Evolutionary conservation across 2,113 vertebrate genomes (phyloP), one percentile per base, ranked within the genome.

Genomic region (Macquaria australasica): DNA sequence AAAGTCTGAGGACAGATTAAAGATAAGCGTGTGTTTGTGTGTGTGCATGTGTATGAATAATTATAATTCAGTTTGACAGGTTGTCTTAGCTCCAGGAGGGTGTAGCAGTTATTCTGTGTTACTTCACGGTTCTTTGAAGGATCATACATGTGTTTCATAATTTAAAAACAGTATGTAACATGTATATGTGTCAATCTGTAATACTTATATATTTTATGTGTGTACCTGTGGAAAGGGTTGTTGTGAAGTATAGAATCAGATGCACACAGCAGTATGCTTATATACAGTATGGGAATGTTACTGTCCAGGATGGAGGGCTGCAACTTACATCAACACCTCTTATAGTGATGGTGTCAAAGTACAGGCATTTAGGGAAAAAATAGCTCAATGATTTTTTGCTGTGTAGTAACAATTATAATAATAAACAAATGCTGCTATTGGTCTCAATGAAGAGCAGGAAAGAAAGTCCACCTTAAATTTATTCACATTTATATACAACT

Each of bases 1-100:
- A 91, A 86, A 51, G 79, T 81, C 60, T 70, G 20, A 75, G 71
- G 85, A 78, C 37, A 83, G 77, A 86, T 66, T 59, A 23, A 74
- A 84, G 86, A 89, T 70, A 78, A 48, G 60, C 78, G 72, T 39
- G 72, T 80, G 66, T 82, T 21, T 73, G 45, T 31, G 81, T 67
- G 60, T 72, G 70, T 68, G 63, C n/a, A n/a, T 72, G 70, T 68
- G 63, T 21, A n/a, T 60, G 55, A 77, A 72, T 51, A 79, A 48
- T 59, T 56, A 37, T 70, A 72, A 84, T 68, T 88, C 25, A 58
- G 16, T 77, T n/a, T 81, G 85, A 85, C 84, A 85, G 63, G 15
- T 64, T 67, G 37, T 60, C 53, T 71, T 48, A 31, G 68, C 62
- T 81, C 50, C 71, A n/a, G 48, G 7, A 85, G 64, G 25, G 2